Base-by-base conservation (phyloP, 2,888 invertebrate species). In the Dolichomitus sp. region DNA sequence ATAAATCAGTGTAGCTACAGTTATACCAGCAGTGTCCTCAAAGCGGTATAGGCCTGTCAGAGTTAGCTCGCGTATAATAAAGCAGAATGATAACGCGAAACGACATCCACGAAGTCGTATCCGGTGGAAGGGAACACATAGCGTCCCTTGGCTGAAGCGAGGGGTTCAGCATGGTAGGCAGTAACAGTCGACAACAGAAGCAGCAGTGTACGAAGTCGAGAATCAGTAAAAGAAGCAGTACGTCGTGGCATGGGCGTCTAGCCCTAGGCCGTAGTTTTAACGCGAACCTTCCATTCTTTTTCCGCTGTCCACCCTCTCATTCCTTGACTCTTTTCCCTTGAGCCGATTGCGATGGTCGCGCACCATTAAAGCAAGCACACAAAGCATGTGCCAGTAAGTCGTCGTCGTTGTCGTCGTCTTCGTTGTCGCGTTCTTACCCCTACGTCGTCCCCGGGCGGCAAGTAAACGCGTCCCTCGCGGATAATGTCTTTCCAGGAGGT, bases 381-480 rank as follows among this genome's bases (percentile, higher is more conserved):
- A 74, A 68, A 74, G 84, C 85, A 83, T 81, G 72, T 48, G 61
- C 83, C 72, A 69, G 72, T 77, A 33, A 42, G 52, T 50, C 65
- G 66, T 69, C 63, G 59, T 73, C 52, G 19, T 59, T 52, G 33
- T 59, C 59, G 37, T 72, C 50, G 45, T 57, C 76, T 52, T 48
- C 61, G 48, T 54, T 45, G 63, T n/a, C 70, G 50, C 30, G 9
- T 42, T 54, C 33, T 45, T 52, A n/a, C 40, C 9, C 17, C 37
- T 11, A 37, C 19, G 40, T 48, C 66, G 83, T 81, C 84, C 81
- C 84, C 54, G n/a, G 48, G 78, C 48, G 77, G 48, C 59, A 30
- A 75, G 74, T 83, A 89, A 90, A 90, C 88, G 86, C 85, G 89
- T 89, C 90, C 89, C 90, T 88, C 87, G 88, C 90, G 90, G 86